These are phyloP conservation scores for Agapornis canus DNA, from an alignment of 2,797 vertebrate genomes.

Conservation along the genomic window DNA sequence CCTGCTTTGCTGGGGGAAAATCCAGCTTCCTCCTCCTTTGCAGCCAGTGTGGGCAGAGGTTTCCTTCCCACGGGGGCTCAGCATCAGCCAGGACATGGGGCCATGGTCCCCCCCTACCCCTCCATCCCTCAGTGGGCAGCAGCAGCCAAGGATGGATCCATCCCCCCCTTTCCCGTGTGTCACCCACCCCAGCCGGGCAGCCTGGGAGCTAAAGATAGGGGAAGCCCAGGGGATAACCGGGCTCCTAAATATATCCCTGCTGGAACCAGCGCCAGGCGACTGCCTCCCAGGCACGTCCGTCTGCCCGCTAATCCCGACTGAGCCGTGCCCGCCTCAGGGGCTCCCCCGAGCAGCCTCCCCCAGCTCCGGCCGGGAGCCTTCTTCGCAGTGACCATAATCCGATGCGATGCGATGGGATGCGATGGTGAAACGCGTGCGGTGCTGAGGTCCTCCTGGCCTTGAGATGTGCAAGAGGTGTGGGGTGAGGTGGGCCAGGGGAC, in stretches of 20 bases:
- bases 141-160: neutral
- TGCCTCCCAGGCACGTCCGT: slow-evolving; percentile 33
- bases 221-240: neutral
- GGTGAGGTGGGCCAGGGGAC: neutral
- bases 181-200: neutral
- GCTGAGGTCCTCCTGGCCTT: neutral
- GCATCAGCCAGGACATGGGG: fast-evolving
- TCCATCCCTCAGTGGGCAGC: neutral
- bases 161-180: neutral
- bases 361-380: fast-evolving
- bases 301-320: neutral
- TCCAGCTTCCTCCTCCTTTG: neutral
- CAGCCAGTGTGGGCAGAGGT: neutral
- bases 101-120: neutral
- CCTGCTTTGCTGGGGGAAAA: neutral
- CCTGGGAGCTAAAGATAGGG: neutral
- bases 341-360: neutral
- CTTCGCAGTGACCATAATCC: fast-evolving
- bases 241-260: slow-evolving; percentile 40
- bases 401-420: no score
- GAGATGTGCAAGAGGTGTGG: fast-evolving
- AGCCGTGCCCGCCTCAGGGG: neutral
- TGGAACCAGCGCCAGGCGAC: slow-evolving; percentile 28
- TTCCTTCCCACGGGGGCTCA: neutral
- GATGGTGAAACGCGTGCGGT: fast-evolving